Conservation (phyloP, 1,140 invertebrate species). For the Grapholita molesta region DNA sequence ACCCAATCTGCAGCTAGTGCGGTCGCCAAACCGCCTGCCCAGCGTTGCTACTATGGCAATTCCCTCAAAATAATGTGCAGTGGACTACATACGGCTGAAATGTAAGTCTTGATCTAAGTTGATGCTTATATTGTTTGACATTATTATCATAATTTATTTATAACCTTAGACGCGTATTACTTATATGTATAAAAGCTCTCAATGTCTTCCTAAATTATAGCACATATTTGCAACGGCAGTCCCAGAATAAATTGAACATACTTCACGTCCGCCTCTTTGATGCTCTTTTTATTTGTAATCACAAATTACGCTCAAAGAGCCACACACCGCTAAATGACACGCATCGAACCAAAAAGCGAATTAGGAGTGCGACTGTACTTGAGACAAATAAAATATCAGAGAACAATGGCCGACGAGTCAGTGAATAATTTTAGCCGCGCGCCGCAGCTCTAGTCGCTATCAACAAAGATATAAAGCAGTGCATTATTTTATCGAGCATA, state of each 20-base stretch:
- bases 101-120: too few species aligned
- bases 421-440: constrained; percentile 68
- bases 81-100: too few species aligned
- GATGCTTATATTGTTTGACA: too few species aligned
- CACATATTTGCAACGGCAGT: background rate
- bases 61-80: too few species aligned
- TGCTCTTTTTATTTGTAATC: constrained; percentile 41
- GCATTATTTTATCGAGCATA: constrained; percentile 5
- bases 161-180: background rate
- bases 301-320: constrained; percentile 43
- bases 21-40: too few species aligned
- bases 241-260: background rate
- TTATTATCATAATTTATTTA: background rate
- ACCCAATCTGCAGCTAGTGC: too few species aligned
- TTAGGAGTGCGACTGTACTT: constrained; percentile 10
- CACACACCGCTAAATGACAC: constrained; percentile 37
- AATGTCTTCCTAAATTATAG: background rate
- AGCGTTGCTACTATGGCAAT: too few species aligned
- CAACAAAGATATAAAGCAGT: constrained; percentile 29
- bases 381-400: constrained; percentile 65
- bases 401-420: constrained; percentile 60
- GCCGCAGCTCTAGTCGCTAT: constrained; percentile 32
- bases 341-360: constrained; percentile 39
- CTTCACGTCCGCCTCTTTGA: constrained; percentile 29
- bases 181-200: background rate